Base-by-base conservation (phyloP, 2,888 invertebrate genomes). In the Argyra leucocephala region DNA sequence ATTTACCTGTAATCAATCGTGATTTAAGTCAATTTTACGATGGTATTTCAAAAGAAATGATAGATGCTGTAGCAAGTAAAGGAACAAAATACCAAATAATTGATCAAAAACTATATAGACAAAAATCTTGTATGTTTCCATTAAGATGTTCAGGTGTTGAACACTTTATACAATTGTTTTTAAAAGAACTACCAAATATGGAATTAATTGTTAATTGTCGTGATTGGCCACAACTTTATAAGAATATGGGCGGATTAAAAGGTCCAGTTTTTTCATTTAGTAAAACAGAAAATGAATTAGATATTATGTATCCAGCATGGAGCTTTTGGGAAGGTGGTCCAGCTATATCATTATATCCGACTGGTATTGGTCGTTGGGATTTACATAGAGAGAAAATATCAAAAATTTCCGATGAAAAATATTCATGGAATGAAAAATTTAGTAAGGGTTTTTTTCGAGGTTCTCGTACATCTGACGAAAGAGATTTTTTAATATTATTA, bases 301-400 rank as follows among this genome's bases (percentile, higher is more conserved):
- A 98, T 76, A 93, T 98, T 68, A 91, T 91, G 87, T 93, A 91
- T 77, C 97, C 97, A 1, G 92, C 96, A 0, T 98, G 97, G 97
- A 89, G 94, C 58, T 98, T 98, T 79, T 96, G 96, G 96, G 94
- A 94, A 80, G 97, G 97, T 26, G 98, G 98, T 0, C 98, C 98
- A 18, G 96, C 97, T 1, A 96, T 97, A 71, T 86, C 89, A 57
- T 81, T 96, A 12, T 96, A 96, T 81, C 97, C 97, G 0, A 89
- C 86, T 64, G 97, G 97, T 22, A 86, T 97, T 69, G 97, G 96
- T 0, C 83, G 95, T 59, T 98, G 97, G 97, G 96, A 96, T 78
- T 78, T 86, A 70, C 90, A 91, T 75, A 83, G 95, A 65, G 81
- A 84, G 67, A 84, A 87, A 10, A 85, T 96, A 66, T 83, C 86